These are phyloP conservation scores for Carollia perspicillata DNA, from an alignment of 2,113 vertebrate genomes.

Conservation along the genomic window DNA sequence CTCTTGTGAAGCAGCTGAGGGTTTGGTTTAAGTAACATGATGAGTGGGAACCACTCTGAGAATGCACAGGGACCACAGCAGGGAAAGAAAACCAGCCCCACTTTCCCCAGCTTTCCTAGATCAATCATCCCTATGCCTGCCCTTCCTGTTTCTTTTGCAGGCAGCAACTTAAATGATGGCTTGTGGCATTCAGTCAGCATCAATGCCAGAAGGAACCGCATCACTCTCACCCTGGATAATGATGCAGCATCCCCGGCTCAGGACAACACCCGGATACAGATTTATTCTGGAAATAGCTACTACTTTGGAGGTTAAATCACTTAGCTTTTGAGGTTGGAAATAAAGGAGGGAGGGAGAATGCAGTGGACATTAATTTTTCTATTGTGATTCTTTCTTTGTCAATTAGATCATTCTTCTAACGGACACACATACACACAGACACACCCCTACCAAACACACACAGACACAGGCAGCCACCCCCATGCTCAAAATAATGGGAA, in stretches of 20 bases:
- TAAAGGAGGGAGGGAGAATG: not conserved
- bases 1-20: not conserved
- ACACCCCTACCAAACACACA: not conserved
- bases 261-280: constrained; percentile 80
- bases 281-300: constrained; percentile 88
- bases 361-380: not conserved
- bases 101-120: too few species aligned
- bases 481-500: not conserved
- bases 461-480: not conserved
- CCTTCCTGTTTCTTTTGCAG: constrained; percentile 76
- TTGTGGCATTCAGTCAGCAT: constrained; percentile 94
- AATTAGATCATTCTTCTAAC: not conserved
- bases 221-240: constrained; percentile 89
- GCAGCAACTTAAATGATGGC: constrained; percentile 90
- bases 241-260: constrained; percentile 85
- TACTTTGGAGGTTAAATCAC: constrained; percentile 93
- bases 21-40: not conserved
- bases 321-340: not conserved
- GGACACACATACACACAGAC: not conserved
- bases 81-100: not conserved
- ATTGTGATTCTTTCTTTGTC: not conserved
- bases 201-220: constrained; percentile 86
- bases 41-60: not conserved
- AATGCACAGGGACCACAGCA: accelerated
- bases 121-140: not conserved